phyloP scores from a whole-genome alignment of 2,113 vertebrate species.

The Platysteira castanea region DNA sequence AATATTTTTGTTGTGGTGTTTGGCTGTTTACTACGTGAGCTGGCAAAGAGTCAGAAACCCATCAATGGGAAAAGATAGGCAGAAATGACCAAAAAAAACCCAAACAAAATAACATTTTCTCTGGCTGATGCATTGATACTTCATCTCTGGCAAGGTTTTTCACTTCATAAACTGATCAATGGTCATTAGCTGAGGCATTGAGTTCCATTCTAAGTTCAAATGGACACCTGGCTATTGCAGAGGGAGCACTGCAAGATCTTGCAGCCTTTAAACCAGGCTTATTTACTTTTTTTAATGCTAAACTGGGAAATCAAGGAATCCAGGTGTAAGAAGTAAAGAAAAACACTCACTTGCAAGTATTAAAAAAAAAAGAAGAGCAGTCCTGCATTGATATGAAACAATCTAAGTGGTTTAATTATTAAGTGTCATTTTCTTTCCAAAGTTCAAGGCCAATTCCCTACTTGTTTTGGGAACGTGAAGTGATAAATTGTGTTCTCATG shows the following conservation, averaged over 20 bases:
- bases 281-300: not conserved
- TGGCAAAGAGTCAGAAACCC: not conserved
- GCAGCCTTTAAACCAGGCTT: not conserved
- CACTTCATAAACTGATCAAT: not conserved
- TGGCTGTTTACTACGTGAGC: not conserved
- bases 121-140: not conserved
- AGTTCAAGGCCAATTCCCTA: not conserved
- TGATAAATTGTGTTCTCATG: not conserved
- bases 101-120: not conserved
- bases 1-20: not conserved
- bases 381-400: not conserved
- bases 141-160: not conserved
- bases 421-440: not conserved
- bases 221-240: not conserved
- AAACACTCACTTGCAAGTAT: not conserved
- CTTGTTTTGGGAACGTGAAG: not conserved
- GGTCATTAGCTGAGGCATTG: not conserved
- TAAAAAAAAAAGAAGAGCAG: not conserved
- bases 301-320: not conserved
- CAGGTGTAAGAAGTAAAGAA: not conserved
- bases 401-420: not conserved
- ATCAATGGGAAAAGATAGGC: not conserved
- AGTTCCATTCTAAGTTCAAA: not conserved
- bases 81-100: not conserved
- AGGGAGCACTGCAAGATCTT: not conserved